These are phyloP conservation scores for Aldabrachelys gigantea DNA, from an alignment of 2,113 vertebrate species.

Conservation along the genomic window DNA sequence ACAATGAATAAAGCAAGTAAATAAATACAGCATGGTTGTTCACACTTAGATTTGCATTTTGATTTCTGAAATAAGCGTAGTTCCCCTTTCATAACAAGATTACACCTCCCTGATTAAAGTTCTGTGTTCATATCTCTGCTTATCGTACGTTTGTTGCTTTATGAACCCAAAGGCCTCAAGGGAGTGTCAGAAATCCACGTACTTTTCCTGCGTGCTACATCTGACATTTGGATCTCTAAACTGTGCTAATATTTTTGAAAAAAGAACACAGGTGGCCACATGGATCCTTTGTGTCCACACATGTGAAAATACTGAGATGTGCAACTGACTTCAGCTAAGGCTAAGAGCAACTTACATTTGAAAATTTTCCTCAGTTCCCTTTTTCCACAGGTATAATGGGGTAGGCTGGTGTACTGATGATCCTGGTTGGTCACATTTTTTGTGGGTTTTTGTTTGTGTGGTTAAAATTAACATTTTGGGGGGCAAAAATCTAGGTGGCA, in stretches of 20 bases:
- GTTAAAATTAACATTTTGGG: background rate
- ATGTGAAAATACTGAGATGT: slow-evolving; percentile 7
- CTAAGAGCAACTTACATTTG: background rate
- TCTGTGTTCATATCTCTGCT: slow-evolving; percentile 68
- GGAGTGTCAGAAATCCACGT: slow-evolving; percentile 78
- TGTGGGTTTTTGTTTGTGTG: background rate
- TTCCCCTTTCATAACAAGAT: slow-evolving; percentile 75
- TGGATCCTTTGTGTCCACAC: slow-evolving; percentile 19
- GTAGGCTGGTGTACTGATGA: background rate
- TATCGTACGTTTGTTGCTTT: slow-evolving; percentile 78
- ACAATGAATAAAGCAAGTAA: slow-evolving; percentile 55
- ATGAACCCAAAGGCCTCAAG: slow-evolving; percentile 73
- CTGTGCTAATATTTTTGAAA: slow-evolving; percentile 58
- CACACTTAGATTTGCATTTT: slow-evolving; percentile 60
- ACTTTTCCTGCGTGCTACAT: slow-evolving; percentile 71
- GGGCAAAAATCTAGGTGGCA: background rate
- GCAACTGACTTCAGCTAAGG: background rate
- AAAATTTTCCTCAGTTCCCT: background rate
- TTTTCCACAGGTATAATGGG: background rate
- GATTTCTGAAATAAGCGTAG: slow-evolving; percentile 72
- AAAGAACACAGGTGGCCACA: slow-evolving; percentile 63
- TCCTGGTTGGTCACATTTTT: background rate
- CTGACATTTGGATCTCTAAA: slow-evolving; percentile 72
- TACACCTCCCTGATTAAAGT: slow-evolving; percentile 78
- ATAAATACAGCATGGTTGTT: slow-evolving; percentile 63